A percentile compares a stretch with the other conserved stretches of the same genome.
Conservation (phyloP, 2,888 invertebrate species). For the Volucella inflata region DNA sequence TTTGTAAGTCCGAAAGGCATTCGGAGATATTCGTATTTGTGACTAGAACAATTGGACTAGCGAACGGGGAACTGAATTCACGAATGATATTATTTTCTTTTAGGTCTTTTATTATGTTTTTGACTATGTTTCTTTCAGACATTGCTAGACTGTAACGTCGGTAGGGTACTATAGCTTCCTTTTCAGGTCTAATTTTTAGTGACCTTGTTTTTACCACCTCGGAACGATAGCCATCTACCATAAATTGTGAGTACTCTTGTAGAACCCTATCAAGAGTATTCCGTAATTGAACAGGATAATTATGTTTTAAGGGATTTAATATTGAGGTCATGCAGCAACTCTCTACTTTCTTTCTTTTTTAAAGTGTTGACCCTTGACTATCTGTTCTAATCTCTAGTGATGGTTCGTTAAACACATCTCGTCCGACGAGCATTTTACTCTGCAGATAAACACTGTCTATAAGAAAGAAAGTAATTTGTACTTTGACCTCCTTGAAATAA, state of each 20-base stretch:
- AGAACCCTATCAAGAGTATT: too few species aligned
- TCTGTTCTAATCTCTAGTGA: conserved; percentile 15
- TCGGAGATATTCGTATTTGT: conserved; percentile 9
- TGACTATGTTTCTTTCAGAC: too few species aligned
- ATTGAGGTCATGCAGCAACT: too few species aligned
- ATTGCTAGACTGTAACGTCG: not conserved
- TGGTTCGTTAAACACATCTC: conserved; percentile 28
- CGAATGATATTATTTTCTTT: conserved; percentile 15
- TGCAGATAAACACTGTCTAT: conserved; percentile 4
- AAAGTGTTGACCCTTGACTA: too few species aligned
- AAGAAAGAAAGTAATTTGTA: too few species aligned
- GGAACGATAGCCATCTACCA: conserved; percentile 1
- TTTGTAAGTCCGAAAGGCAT: conserved; percentile 10
- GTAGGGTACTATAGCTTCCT: conserved; percentile 10
- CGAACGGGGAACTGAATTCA: conserved; percentile 4
- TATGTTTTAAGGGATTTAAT: too few species aligned
- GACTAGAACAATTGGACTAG: conserved; percentile 9
- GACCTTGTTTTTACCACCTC: too few species aligned
- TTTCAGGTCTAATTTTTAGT: too few species aligned
- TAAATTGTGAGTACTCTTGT: conserved; percentile 4
- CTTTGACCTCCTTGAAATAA: too few species aligned
- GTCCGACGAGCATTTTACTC: conserved; percentile 22
- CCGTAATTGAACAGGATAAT: too few species aligned
- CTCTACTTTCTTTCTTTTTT: too few species aligned
- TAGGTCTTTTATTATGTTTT: too few species aligned